Evolutionary conservation across 2,797 vertebrate species (phyloP), one percentile per base, ranked within the genome.

Genomic region (Limnodromus scolopaceus): DNA sequence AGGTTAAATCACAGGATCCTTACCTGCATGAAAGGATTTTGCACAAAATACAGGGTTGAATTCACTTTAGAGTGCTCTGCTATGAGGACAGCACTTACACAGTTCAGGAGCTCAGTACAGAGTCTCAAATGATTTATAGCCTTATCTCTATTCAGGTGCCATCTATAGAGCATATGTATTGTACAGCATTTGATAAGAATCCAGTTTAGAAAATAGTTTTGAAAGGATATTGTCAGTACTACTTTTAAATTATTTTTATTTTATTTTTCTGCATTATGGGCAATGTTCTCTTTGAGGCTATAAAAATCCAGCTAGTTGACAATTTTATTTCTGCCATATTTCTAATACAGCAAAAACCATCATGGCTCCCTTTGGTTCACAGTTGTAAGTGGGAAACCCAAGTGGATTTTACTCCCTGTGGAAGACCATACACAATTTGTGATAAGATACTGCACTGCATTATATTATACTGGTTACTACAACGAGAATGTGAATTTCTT

Each of bases 161-260:
- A 94, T 89, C 92, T 74, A 91, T 14, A 92, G 65, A 93, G 94
- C 91, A 61, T 64, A 87, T 53, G 81, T 72, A 94, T 53, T 3
- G 13, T 61, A 78, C 72, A 75, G 57, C 8, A 23, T 68, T 95
- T 92, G 94, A 85, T 94, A 95, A 94, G 75, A 85, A 96, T 60
- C 78, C 91, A 83, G 93, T 93, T 95, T 84, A 91, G 95, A 93
- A 95, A 97, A 91, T 14, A 68, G 84, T 92, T 96, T 51, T 85
- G 86, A 91, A 93, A 96, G 94, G 94, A 89, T 92, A 89, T 85
- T 94, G 93, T 81, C 94, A 81, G 84, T 46, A 24, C 57, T 74
- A 89, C 95, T 96, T 95, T 89, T 75, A 93, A 93, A 97, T 96
- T 90, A 94, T 97, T 92, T 95, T 88, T 87, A 87, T 96, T 93